These are phyloP conservation scores for Luperina testacea DNA, from an alignment of 2,888 invertebrate genomes.

Conservation along the genomic window DNA sequence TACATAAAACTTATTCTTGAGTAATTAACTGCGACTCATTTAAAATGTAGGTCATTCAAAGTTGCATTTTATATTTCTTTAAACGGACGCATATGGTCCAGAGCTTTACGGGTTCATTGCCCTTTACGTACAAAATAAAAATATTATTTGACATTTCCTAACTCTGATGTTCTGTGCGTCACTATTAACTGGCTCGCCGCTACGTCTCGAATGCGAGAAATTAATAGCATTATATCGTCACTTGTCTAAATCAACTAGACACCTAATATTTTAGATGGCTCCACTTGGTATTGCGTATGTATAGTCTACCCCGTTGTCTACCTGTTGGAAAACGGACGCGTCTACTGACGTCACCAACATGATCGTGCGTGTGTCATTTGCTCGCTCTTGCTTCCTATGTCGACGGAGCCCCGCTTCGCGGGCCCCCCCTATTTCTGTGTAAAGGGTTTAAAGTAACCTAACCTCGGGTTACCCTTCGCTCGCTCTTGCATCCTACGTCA, in stretches of 20 bases:
- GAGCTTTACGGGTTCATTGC: constrained; percentile 66
- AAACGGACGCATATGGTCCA: constrained; percentile 10
- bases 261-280: constrained; percentile 43
- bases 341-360: constrained; percentile 37
- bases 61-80: constrained; percentile 11
- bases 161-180: constrained; percentile 69
- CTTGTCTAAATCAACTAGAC: constrained; percentile 66
- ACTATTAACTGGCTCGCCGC: constrained; percentile 56
- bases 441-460: too few relatives aligned
- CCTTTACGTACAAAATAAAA: constrained; percentile 62
- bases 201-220: constrained; percentile 55
- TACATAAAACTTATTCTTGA: not conserved
- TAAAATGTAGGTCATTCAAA: not conserved
- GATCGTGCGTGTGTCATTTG: too few relatives aligned
- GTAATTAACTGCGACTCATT: constrained; percentile 1
- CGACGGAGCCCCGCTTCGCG: too few relatives aligned
- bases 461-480: too few relatives aligned
- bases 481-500: too few relatives aligned
- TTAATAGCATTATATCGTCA: constrained; percentile 67
- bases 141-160: constrained; percentile 69
- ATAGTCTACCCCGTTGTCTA: constrained; percentile 29
- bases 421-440: too few relatives aligned
- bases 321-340: constrained; percentile 29
- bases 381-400: too few relatives aligned
- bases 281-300: constrained; percentile 36